Evolutionary conservation across 2,797 vertebrate species (phyloP).

Genomic region (Tympanoctomys barrerae): DNA sequence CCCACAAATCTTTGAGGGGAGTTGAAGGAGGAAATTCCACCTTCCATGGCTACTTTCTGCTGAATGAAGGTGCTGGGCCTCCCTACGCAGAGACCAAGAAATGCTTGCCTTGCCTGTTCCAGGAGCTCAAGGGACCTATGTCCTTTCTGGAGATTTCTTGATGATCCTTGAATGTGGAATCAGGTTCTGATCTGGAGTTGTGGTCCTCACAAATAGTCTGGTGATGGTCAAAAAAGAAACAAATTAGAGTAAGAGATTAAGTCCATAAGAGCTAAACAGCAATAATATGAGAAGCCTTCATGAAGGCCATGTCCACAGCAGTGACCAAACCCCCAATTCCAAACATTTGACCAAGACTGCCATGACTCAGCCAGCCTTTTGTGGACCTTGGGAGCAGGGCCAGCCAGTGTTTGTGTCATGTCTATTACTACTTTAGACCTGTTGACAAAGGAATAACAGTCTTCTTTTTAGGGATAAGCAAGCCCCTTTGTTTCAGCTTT

Average conservation of each 20-base stretch:
- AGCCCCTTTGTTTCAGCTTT: background rate
- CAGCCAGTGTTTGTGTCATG: background rate
- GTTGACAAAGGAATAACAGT: background rate
- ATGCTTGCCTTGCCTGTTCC: background rate
- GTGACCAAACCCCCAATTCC: background rate
- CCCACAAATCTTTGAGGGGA: no score
- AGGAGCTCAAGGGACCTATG: background rate
- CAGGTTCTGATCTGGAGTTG: background rate
- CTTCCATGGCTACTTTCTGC: no score
- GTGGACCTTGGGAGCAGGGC: background rate
- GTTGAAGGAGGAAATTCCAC: no score
- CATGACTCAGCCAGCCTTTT: background rate
- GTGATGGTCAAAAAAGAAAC: background rate
- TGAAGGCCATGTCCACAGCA: background rate
- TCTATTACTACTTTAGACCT: background rate
- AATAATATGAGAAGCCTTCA: background rate
- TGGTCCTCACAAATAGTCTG: background rate
- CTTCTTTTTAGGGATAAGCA: background rate
- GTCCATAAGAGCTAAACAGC: background rate
- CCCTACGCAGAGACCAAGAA: background rate
- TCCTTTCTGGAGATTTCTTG: background rate
- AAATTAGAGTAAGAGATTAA: background rate
- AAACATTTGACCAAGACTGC: background rate
- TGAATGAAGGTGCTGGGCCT: no score
- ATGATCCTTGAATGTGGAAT: background rate